Percentiles rank a stretch among this genome's conserved stretches.
Evolutionary conservation across 2,888 invertebrate species (phyloP).

Genomic region (Stenodema calcarata): DNA sequence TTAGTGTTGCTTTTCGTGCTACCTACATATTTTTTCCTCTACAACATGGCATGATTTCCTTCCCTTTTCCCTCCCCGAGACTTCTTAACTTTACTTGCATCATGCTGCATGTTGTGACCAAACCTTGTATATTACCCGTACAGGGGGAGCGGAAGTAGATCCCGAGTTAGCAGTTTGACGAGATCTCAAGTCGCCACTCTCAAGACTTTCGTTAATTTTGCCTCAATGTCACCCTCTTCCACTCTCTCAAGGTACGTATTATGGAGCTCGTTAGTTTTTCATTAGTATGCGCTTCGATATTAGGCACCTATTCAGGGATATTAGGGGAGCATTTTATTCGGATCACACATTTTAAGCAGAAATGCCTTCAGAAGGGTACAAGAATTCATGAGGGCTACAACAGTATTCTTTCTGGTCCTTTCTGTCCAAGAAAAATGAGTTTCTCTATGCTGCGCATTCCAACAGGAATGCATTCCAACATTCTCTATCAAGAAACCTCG

Average conservation of each 20-base stretch:
- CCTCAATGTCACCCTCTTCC: slow-evolving; percentile 62
- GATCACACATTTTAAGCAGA: no score
- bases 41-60: neutral
- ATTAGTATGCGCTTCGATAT: neutral
- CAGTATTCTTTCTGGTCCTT: no score
- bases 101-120: slow-evolving; percentile 45
- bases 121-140: slow-evolving; percentile 44
- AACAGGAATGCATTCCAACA: no score
- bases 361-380: no score
- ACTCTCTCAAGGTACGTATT: slow-evolving; percentile 61
- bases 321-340: no score
- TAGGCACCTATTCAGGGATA: no score
- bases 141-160: slow-evolving; percentile 63
- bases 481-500: no score
- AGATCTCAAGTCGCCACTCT: slow-evolving; percentile 66
- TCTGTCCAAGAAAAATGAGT: no score
- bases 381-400: no score
- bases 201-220: slow-evolving; percentile 67
- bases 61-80: neutral
- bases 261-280: neutral
- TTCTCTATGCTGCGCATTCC: no score
- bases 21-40: neutral
- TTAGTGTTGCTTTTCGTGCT: neutral
- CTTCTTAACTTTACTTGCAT: slow-evolving; percentile 4
- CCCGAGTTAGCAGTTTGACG: slow-evolving; percentile 67